Evolutionary conservation across 2,797 vertebrate species (phyloP).

Genomic region (Hyperoplus immaculatus): DNA sequence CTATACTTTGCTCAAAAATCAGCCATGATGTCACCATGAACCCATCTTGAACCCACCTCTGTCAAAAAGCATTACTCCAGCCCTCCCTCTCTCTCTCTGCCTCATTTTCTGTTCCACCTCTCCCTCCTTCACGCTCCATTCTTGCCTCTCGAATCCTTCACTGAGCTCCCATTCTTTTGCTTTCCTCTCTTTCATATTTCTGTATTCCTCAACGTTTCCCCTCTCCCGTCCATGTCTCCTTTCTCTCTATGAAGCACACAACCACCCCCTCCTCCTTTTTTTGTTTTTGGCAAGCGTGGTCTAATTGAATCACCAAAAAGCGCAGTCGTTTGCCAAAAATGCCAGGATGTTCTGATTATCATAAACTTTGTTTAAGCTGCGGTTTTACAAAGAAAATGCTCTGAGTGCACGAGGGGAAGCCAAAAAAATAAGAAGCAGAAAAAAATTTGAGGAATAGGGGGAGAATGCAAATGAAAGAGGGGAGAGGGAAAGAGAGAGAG

Average conservation of each 20-base stretch:
- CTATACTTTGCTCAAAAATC: conserved; percentile 85
- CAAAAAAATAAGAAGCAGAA: conserved; percentile 56
- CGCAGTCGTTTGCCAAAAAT: conserved; percentile 79
- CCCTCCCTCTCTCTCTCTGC: conserved; percentile 65
- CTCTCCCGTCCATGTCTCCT: conserved; percentile 47
- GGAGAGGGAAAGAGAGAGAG: conserved; percentile 49
- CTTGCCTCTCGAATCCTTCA: conserved; percentile 75
- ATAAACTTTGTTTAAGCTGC: conserved; percentile 85
- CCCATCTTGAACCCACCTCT: conserved; percentile 88
- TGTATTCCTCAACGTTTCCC: conserved; percentile 69
- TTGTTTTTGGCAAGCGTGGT: conserved; percentile 50
- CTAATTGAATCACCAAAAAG: conserved; percentile 84
- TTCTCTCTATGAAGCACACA: conserved; percentile 35
- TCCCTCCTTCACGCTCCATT: conserved; percentile 73
- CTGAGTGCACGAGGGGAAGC: conserved; percentile 58
- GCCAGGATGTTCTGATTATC: conserved; percentile 88
- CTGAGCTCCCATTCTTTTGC: conserved; percentile 74
- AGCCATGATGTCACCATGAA: conserved; percentile 89
- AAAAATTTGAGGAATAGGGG: conserved; percentile 62
- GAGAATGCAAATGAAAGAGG: conserved; percentile 78
- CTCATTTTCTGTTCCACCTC: conserved; percentile 79
- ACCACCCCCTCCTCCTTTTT: conserved; percentile 25
- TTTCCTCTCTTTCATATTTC: conserved; percentile 71
- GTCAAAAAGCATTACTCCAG: conserved; percentile 85
- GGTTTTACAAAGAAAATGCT: conserved; percentile 72